Evolutionary conservation across 1,140 invertebrate species (phyloP), one percentile per base, ranked within the genome.

Genomic region (Brachionus calyciflorus): DNA sequence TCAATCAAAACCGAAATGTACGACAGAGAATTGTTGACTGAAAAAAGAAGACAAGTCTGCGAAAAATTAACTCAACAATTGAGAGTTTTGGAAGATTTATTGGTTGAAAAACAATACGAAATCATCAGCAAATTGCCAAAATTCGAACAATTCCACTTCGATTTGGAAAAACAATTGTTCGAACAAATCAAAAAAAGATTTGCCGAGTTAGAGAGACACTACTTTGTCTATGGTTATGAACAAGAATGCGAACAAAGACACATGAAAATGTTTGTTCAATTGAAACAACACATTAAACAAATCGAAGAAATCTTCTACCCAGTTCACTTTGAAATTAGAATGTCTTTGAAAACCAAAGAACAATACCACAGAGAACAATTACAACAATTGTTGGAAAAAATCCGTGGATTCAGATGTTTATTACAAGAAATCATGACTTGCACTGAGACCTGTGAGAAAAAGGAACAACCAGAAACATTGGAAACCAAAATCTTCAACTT

Each of bases 161-260:
- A 65, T 26, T 65, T 65, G 40, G 60, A 44, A 26, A 65, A 24
- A 65, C 19, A 65, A 28, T 44, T 65, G 24, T 44, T 65, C 40
- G 60, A 65, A 28, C 60, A 65, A 65, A 65, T 65, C 37, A 65
- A 44, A 44, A 65, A 65, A 37, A 21, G 40, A 65, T 65, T 65
- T 65, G 60, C 24, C n/a, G 60, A 65, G 24, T 44, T 65, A 21
- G 60, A 65, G 44, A 19, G 21, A 26, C 19, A 44, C 12, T 44
- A 44, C 21, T 41, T 21, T 41, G 30, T 26, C 17, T 65, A 65
- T 14, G 60, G 60, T 0, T 65, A 44, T 41, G 60, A 65, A 14
- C 40, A 44, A 65, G 37, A 41, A 41, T 44, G 37, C 14, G 37
- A 65, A 24, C 60, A 44, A n/a, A 9, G 24, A 24, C 37, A 44